Conservation (phyloP, 2,888 invertebrate species). For the Drosophila niveifrons region DNA sequence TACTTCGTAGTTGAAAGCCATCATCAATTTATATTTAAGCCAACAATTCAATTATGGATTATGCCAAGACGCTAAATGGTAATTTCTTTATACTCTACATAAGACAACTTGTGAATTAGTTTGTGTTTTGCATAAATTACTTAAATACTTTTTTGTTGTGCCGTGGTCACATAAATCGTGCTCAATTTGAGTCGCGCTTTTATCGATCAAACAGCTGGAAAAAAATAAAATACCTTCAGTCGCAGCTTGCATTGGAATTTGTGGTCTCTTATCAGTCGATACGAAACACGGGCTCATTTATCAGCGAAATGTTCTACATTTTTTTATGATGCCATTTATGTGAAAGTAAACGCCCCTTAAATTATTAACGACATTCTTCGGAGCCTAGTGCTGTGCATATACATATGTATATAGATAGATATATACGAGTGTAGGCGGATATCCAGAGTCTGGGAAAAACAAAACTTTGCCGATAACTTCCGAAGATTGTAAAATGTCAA, state of each 20-base stretch:
- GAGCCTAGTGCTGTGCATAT: background rate
- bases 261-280: slow-evolving; percentile 42
- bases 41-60: slow-evolving; percentile 71
- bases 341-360: slow-evolving; percentile 50
- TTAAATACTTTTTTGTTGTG: slow-evolving; percentile 30
- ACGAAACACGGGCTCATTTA: slow-evolving; percentile 9
- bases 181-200: slow-evolving; percentile 25
- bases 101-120: background rate
- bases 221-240: slow-evolving; percentile 21
- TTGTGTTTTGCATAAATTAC: slow-evolving; percentile 47
- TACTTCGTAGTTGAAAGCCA: slow-evolving; percentile 1
- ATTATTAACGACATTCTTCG: slow-evolving; percentile 25
- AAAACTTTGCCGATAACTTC: slow-evolving; percentile 10
- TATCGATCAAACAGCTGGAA: slow-evolving; percentile 79
- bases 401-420: background rate
- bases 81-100: slow-evolving; percentile 47
- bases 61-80: slow-evolving; percentile 81
- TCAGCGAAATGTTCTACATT: slow-evolving; percentile 16
- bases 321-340: slow-evolving; percentile 2
- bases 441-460: background rate
- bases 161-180: slow-evolving; percentile 41
- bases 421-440: slow-evolving; percentile 5
- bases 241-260: slow-evolving; percentile 16
- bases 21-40: background rate
- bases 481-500: background rate